Base-by-base conservation (phyloP, 2,113 vertebrate species). In the Tetraodon nigroviridis region DNA sequence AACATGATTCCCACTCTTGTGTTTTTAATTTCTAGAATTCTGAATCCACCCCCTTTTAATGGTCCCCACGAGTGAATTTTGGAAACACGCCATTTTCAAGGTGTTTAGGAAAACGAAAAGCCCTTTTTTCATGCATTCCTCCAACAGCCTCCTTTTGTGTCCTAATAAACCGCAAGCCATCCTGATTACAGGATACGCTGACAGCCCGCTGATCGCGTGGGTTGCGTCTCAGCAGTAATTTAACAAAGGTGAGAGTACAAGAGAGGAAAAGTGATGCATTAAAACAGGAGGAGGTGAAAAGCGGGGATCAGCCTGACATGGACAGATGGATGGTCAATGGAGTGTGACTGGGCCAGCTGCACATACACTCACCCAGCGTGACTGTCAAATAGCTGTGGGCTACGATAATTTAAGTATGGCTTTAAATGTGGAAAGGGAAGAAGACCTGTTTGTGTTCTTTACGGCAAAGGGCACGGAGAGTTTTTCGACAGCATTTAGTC, bases 281-380 rank as follows among this genome's bases (percentile, higher is more conserved):
- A 42, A 56, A 51, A 60, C 37, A 62, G 49, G 56, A 67, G 40
- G 64, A 55, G 14, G 52, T 37, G 51, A 61, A 55, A 50, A 63
- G 61, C 51, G 63, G 68, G 49, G 79, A 68, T 61, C 40, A 10
- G 67, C 63, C 54, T 69, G 73, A 89, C 83, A 84, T 82, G 81
- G 84, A 84, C 87, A 84, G 82, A 85, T 83, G 82, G 81, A 75
- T 59, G 82, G 76, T 80, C 79, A 86, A 80, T 86, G 81, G 83
- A 87, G 80, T 75, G 83, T 88, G 82, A 82, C 76, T 65, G 46
- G 76, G 71, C 85, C 84, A 84, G 72, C 83, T 87, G 84, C 78
- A 84, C 71, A 73, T 67, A 73, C 80, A 83, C 81, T 82, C 73
- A 58, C 83, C 76, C 78, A 77, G 81, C 67, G 51, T 66, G 71